Evolutionary conservation across 2,888 invertebrate species (phyloP), one percentile per base, ranked within the genome.

Genomic region (Temnothorax ravouxi): DNA sequence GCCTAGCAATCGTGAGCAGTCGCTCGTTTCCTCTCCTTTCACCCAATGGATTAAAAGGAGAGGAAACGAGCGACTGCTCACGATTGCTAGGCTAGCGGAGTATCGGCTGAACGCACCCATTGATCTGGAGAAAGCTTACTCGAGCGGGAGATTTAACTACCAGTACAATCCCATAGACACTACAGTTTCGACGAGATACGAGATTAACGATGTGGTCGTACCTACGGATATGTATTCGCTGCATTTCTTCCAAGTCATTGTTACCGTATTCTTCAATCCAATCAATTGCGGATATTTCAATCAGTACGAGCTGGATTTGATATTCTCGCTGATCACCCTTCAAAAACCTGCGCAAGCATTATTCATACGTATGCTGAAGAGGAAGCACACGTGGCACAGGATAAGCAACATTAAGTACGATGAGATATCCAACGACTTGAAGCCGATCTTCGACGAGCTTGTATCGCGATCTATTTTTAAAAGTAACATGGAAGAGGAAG

Each of bases 261-360:
- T 91, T 0, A 88, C 88, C 15, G 93, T 94, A 4, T 91, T 94
- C 44, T 89, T 90, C 0, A 92, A 93, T 75, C 90, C 91, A 3
- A 64, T 91, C 1, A 94, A 94, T 82, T 94, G 94, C 61, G 93
- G 93, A 13, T 94, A 94, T 83, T 94, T 94, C 52, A 52, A 88
- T n/a, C 84, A 89, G 38, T 34, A 83, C 0, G 94, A 94, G 84
- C 54, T 93, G 1, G 91, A 93, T 81, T 85, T 83, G 5, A 79
- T 94, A 80, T 94, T 92, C 83, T 85, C 86, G 0, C 86, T 92
- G 8, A 66, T 94, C 15, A 91, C 91, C 0, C 75, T 94, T 18
- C 88, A 88, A 3, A 44, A 44, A 3, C 61, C 89, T 18, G 92
- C 93, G 0, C 94, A 94, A 86, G 92, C 89, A 74, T 84, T 94